Evolutionary conservation across 2,888 invertebrate species (phyloP), one percentile per base, ranked within the genome.

Genomic region (Dynastes hyllus): DNA sequence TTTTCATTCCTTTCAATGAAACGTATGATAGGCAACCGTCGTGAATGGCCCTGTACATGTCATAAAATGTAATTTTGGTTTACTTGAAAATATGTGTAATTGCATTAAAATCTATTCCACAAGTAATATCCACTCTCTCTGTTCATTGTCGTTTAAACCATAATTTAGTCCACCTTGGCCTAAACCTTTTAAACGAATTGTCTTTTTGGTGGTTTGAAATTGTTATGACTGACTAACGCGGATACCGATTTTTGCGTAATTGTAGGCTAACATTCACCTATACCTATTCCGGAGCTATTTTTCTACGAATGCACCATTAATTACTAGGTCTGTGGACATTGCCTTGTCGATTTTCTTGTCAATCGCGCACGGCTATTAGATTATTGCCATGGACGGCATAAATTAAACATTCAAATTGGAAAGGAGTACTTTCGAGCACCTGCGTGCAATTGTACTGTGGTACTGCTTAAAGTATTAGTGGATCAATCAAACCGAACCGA

Each of bases 361-460:
- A 51, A 22, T 51, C 69, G 50, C 69, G 50, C 11, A 51, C 29
- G 40, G 51, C 51, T 27, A 51, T 27, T 73, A 61, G 58, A 73
- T 73, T 73, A 73, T 58, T 73, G 58, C 27, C 73, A 73, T 13
- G 73, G 73, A 71, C 73, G 40, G 73, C 13, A 73, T 73, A 73
- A 73, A 73, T 73, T 73, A 73, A 40, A 37, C 73, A 58, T 73
- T 73, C 58, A 58, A 73, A 73, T 73, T 73, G 40, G 71, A 73
- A 73, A 73, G 73, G 58, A 58, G 1, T 45, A 73, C 58, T 32
- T 69, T 69, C 69, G 50, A 13, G 27, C 51, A 51, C 51, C 27
- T 69, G 69, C 27, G 22, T 13, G 27, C 29, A 51, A 63, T 63
- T 63, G 32, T 32, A 11, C 63, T 22, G 22, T 16, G n/a, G 55